Base-by-base conservation (phyloP, 2,113 vertebrate species). In the Hippocampus zosterae region DNA sequence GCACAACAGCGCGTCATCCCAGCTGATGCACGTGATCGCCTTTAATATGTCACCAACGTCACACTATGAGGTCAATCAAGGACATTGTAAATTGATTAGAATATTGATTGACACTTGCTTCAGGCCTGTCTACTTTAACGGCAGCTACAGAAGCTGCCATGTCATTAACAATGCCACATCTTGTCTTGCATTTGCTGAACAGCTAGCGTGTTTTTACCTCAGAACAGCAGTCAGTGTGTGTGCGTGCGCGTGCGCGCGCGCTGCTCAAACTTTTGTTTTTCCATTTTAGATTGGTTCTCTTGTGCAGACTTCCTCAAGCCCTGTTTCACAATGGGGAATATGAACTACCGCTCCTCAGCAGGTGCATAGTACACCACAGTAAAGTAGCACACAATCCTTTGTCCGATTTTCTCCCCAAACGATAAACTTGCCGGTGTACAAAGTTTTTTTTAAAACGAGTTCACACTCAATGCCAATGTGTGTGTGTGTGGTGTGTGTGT, bases 311-410 rank as follows among this genome's bases (percentile, higher is more conserved):
- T 44, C 23, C 8, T 65, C 42, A 13, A 65, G 15, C 13, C 23
- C 42, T 15, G 42, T 23, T 46, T 65, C 63, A 65, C 16, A 25
- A 65, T 65, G 63, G 63, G 63, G 63, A 65, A 65, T 65, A 44
- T 9, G 5, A 65, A 27, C 63, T 15, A 46, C 63, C 41, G 33
- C 23, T 15, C 63, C 63, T 25, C 42, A 65, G 63, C 41, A 65
- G 63, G 63, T 65, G 15, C 13, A 8, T 18, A 5, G 27, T 8
- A 18, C 33, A 25, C 42, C 15, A 13, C 21, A 63, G 21, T 23
- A 42, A 65, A 44, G n/a, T 42, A n/a, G 5, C 25, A 44, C 62
- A 65, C 41, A 42, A 16, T 65, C 15, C 3, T 63, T 44, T 8
- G 18, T 44, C 41, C 2, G 10, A 25, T 29, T 59, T 27, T 59